Conservation (phyloP, 2,113 vertebrate genomes). For the Nestor notabilis region DNA sequence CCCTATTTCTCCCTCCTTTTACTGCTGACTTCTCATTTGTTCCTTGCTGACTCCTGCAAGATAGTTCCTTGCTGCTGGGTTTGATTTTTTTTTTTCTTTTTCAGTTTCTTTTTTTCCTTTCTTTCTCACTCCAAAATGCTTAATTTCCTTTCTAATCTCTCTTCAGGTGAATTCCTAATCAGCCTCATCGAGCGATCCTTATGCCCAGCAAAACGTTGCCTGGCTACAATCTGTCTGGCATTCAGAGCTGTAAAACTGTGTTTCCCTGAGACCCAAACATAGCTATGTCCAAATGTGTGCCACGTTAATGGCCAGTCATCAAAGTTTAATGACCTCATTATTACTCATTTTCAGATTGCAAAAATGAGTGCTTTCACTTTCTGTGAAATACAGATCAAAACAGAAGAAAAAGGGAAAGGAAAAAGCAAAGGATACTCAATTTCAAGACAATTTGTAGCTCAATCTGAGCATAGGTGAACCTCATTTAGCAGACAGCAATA, state of each 20-base stretch:
- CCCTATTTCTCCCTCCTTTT: neutral
- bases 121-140: neutral
- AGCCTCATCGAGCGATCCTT: neutral
- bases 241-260: neutral
- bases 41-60: neutral
- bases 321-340: constrained; percentile 24
- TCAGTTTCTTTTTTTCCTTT: neutral
- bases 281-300: neutral
- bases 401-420: neutral
- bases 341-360: neutral
- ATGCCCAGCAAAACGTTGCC: neutral
- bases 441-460: neutral
- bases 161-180: neutral
- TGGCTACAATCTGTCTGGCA: neutral
- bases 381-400: neutral
- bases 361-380: neutral
- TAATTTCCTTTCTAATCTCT: neutral
- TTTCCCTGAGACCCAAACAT: accelerated
- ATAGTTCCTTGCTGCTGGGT: neutral
- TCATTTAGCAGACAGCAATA: neutral
- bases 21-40: neutral
- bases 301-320: neutral
- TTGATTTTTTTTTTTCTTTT: neutral
- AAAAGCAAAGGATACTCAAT: neutral
- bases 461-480: neutral